Percentiles rank a stretch among this genome's conserved stretches.
Conservation (phyloP, 2,888 invertebrate genomes). For the Campoplex nolae region DNA sequence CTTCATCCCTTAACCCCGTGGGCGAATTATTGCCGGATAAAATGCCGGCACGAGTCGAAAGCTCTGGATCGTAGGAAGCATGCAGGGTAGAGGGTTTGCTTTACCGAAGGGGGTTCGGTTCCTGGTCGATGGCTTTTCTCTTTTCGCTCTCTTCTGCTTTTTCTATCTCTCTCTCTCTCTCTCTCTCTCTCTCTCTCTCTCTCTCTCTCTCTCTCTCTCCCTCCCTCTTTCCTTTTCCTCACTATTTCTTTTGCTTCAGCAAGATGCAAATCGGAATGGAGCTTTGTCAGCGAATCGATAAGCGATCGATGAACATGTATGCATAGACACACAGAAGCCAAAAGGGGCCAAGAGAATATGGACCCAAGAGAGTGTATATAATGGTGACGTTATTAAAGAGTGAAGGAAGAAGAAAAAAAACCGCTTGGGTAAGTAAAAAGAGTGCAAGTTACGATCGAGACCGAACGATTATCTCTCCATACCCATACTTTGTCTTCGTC, state of each 20-base stretch:
- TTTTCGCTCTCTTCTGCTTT: slow-evolving; percentile 31
- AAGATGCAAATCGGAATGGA: slow-evolving; percentile 68
- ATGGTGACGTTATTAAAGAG: slow-evolving; percentile 58
- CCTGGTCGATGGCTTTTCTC: slow-evolving; percentile 42
- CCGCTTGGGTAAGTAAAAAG: slow-evolving; percentile 46
- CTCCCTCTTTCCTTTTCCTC: slow-evolving; percentile 2
- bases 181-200: slow-evolving; percentile 26
- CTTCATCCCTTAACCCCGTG: slow-evolving; percentile 67
- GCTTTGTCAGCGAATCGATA: slow-evolving; percentile 70
- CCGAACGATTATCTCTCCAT: slow-evolving; percentile 22
- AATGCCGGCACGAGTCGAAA: slow-evolving; percentile 59
- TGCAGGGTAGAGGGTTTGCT: slow-evolving; percentile 40
- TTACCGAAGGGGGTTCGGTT: slow-evolving; percentile 19
- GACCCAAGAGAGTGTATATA: slow-evolving; percentile 51
- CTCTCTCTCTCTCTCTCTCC: slow-evolving; percentile 23
- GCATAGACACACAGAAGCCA: slow-evolving; percentile 29
- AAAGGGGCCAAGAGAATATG: slow-evolving; percentile 62
- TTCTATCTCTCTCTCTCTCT: slow-evolving; percentile 41
- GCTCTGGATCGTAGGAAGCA: slow-evolving; percentile 46
- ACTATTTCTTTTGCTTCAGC: slow-evolving; percentile 45
- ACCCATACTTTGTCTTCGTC: slow-evolving; percentile 30
- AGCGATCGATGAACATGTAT: slow-evolving; percentile 66
- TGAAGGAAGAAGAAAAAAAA: slow-evolving; percentile 47
- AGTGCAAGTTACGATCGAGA: slow-evolving; percentile 38
- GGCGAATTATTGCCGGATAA: slow-evolving; percentile 68